Conservation (phyloP, 2,797 vertebrate genomes). For the Peromyscus nudipes region DNA sequence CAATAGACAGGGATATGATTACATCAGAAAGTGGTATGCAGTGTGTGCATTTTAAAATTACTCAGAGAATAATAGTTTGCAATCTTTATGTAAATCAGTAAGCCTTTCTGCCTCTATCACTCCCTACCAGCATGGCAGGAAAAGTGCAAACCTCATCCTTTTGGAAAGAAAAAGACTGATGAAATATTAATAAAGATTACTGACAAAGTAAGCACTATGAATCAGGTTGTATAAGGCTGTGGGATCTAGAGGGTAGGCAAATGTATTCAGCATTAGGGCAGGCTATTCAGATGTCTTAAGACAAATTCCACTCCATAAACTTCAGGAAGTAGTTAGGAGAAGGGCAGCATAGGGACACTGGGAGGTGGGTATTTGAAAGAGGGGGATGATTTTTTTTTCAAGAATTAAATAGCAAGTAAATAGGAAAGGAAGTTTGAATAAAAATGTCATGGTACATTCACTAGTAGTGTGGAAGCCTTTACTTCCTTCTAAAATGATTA, state of each 20-base stretch:
- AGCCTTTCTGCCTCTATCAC: constrained; percentile 77
- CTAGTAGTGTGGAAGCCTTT: neutral
- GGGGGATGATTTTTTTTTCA: constrained; percentile 65
- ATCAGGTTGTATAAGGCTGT: constrained; percentile 70
- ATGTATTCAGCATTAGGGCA: constrained; percentile 69
- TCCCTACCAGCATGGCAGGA: constrained; percentile 82
- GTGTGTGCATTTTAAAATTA: constrained; percentile 84
- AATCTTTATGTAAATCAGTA: constrained; percentile 88
- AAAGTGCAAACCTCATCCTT: constrained; percentile 83
- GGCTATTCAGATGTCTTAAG: constrained; percentile 70
- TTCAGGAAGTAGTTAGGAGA: neutral
- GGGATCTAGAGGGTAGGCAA: constrained; percentile 69
- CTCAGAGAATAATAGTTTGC: constrained; percentile 87
- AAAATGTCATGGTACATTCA: constrained; percentile 28
- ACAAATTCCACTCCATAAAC: constrained; percentile 58
- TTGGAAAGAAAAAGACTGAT: constrained; percentile 85
- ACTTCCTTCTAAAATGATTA: constrained; percentile 52
- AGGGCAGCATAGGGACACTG: neutral
- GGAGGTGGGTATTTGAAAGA: constrained; percentile 12
- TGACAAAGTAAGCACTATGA: constrained; percentile 80
- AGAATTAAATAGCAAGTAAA: constrained; percentile 71
- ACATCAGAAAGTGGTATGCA: constrained; percentile 83
- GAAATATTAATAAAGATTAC: constrained; percentile 89
- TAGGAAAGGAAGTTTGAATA: constrained; percentile 42
- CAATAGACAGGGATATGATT: constrained; percentile 86